Evolutionary conservation across 2,888 invertebrate genomes (phyloP), one percentile per base, ranked within the genome.

Genomic region (Deroplatys truncata): DNA sequence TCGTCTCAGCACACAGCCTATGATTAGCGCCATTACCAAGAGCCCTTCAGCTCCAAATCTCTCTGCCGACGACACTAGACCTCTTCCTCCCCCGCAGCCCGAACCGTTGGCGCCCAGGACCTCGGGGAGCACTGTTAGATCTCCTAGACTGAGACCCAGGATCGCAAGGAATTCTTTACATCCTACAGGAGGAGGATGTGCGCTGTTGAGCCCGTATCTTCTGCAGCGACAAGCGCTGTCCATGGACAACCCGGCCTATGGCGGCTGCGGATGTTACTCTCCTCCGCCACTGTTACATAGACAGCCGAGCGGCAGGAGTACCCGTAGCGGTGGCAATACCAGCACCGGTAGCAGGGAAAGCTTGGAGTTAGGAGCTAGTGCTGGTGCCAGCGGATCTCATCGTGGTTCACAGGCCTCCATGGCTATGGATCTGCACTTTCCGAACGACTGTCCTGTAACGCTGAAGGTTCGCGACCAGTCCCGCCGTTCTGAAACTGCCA

Each of bases 141-240:
- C 89, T 20, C 84, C 88, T 29, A 89, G 82, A 31, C 31, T 35
- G 43, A 84, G 88, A 49, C 82, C 28, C 35, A 85, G 85, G 29
- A 85, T 84, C 16, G 84, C n/a, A 56, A 43, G 86, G 35, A 90
- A 90, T 85, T 89, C 89, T 16, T 88, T 90, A 13, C 89, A 88
- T 29, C 90, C 90, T 4, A 87, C 88, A 10, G 89, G 94, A 88
- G 93, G 94, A 0, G 95, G 95, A 1, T 94, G 94, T 91, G 94
- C 95, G 0, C 93, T 96, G 84, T 93, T 96, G 35, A 96, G 96
- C 92, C 96, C 96, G 0, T 90, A 92, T 88, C 93, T 95, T 72
- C 94, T 97, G 87, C 96, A 97, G 89, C 95, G 97, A 93, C 97
- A 98, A 93, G 97, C 98, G 31, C 94, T 97, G 90, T 97, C 97